Evolutionary conservation across 1,140 invertebrate genomes (phyloP).

Genomic region (Drosophila nikananu): DNA sequence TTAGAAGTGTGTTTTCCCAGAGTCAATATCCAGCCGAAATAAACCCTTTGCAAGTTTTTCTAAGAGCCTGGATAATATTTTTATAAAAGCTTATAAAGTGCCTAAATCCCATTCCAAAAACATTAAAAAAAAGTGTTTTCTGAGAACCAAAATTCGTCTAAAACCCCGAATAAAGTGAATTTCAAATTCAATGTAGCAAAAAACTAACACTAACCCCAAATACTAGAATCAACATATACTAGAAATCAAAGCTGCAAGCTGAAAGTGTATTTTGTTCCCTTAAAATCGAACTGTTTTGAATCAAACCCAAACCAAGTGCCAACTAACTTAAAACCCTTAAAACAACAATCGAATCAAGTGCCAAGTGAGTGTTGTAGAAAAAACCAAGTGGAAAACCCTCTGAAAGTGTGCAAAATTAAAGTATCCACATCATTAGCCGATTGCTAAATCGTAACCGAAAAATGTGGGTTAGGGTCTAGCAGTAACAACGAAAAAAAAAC

Average conservation of each 20-base stretch:
- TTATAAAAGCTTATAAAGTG: background rate
- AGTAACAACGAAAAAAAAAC: conserved; percentile 41
- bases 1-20: background rate
- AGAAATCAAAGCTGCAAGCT: too few species aligned
- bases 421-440: conserved; percentile 29
- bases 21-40: too few species aligned
- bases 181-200: too few species aligned
- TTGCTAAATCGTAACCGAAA: conserved; percentile 53
- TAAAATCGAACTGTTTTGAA: background rate
- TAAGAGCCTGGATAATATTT: background rate
- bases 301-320: conserved; percentile 10
- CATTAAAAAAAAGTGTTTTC: background rate
- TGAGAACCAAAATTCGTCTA: background rate
- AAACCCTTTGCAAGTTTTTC: background rate
- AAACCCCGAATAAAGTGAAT: background rate
- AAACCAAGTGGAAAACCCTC: conserved; percentile 1
- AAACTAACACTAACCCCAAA: too few species aligned
- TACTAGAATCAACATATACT: too few species aligned
- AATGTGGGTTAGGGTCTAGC: conserved; percentile 77
- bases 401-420: conserved; percentile 18
- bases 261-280: background rate
- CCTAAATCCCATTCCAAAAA: background rate
- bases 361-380: conserved; percentile 3
- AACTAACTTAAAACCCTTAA: background rate
- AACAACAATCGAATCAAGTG: conserved; percentile 22